Evolutionary conservation across 2,113 vertebrate genomes (phyloP).

Genomic region (human (Homo sapiens)): GRCh38 chr4:77910501-77911000

Average conservation of each 20-base stretch:
- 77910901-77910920: neutral
- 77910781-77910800: neutral
- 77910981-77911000: neutral
- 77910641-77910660: neutral
- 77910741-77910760: neutral
- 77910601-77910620: neutral
- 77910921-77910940: slow-evolving; percentile 37
- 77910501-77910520: no score
- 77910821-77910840: neutral
- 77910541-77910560: no score
- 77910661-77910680: neutral
- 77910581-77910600: neutral
- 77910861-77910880: neutral
- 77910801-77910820: neutral
- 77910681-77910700: neutral
- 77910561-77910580: no score
- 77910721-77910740: neutral
- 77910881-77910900: slow-evolving; percentile 33
- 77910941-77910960: neutral
- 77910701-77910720: neutral
- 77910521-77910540: no score
- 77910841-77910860: neutral
- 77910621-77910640: neutral
- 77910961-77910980: neutral
- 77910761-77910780: neutral